Evolutionary conservation across 2,797 vertebrate species (phyloP), one percentile per base, ranked within the genome.

Genomic region (Cheirogaleus major): DNA sequence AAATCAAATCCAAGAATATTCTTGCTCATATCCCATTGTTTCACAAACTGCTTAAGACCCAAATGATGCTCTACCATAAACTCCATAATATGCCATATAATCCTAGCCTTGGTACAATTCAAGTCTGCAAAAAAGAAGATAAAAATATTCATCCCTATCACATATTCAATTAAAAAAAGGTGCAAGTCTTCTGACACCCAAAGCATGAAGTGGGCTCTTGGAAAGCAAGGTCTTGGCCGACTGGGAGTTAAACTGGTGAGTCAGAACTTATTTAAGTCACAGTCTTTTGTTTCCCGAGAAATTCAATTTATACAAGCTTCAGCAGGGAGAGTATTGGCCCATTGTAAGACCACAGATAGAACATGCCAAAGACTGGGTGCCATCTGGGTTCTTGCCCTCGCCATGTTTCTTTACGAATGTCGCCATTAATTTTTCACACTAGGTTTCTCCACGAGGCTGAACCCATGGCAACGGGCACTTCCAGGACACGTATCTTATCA

Each of bases 281-380:
- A 83, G 61, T 86, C 30, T 95, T 90, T 80, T 88, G 55, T 92
- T 94, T 94, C 59, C 38, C 59, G 38, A 75, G 48, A 65, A 96
- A 89, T 65, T 94, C 57, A 61, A 63, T 70, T 88, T 57, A 59
- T 89, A 95, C 1, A 63, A 85, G 45, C 12, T 15, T 85, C 65
- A 27, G 45, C 67, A 78, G 10, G 43, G 38, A 92, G 81, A 48
- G 20, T 48, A 27, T 18, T 81, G 82, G 32, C 35, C 23, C n/a
- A 75, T 70, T 78, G 9, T 70, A 81, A 85, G 43, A 80, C 73
- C 63, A 59, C 11, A 76, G 30, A 45, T 22, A 84, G 22, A 81
- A 32, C 4, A 20, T 48, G 38, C 73, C 50, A 67, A 89, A 96
- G 35, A 38, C 22, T 50, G 32, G 11, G 50, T 79, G 38, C 67